These are phyloP conservation scores for Mesocricetus auratus DNA, from an alignment of 2,113 vertebrate species.

Conservation along the genomic window DNA sequence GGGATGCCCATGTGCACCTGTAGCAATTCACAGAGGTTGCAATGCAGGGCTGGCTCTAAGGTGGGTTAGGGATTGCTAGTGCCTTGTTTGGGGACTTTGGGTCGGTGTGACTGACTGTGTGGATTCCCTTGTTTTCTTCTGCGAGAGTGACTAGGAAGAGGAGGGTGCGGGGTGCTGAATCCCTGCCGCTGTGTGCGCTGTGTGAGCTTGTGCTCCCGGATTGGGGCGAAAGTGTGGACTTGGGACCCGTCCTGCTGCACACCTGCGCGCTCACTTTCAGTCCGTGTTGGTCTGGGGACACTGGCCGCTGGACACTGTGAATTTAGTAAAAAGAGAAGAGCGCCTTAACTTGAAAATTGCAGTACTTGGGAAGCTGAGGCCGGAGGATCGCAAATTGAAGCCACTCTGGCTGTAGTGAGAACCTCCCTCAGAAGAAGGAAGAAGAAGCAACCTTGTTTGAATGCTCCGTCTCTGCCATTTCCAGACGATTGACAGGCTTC, in stretches of 20 bases:
- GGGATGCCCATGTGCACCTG: not conserved
- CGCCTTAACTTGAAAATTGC: not conserved
- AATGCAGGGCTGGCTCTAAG: not conserved
- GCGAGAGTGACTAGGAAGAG: not conserved
- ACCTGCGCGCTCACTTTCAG: accelerated
- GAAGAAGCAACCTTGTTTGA: not conserved
- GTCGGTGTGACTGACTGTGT: accelerated
- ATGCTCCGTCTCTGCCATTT: not conserved
- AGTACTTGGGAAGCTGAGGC: not conserved
- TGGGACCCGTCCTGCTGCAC: accelerated
- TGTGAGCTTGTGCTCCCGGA: not conserved
- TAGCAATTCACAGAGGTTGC: not conserved
- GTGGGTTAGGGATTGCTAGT: not conserved
- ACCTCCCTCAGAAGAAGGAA: not conserved
- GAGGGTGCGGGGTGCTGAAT: not conserved
- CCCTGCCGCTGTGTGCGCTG: not conserved
- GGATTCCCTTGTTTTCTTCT: not conserved
- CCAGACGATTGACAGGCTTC: not conserved
- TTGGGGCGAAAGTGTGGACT: not conserved
- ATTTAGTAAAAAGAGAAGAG: not conserved
- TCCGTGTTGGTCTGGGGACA: not conserved
- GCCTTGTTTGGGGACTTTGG: not conserved
- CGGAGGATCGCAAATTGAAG: not conserved
- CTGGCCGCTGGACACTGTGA: too few species aligned
- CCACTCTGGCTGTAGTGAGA: not conserved